These are phyloP conservation scores for Ennomos erosarius DNA, from an alignment of 2,888 invertebrate genomes.

Conservation along the genomic window DNA sequence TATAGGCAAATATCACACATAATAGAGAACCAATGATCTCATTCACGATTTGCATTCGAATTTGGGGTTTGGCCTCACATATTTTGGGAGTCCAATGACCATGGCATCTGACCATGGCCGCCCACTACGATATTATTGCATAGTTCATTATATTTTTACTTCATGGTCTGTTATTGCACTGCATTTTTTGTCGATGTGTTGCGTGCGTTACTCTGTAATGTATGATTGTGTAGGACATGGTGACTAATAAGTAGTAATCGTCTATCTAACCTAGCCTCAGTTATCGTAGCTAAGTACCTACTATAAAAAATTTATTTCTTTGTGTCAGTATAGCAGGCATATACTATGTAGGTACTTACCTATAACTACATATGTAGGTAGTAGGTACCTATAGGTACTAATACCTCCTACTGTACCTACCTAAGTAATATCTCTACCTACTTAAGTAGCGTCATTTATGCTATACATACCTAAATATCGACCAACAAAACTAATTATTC, in stretches of 20 bases:
- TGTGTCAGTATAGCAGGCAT: no score
- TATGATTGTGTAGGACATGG: conserved; percentile 13
- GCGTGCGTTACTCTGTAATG: conserved; percentile 25
- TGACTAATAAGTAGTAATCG: conserved; percentile 30
- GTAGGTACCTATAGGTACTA: no score
- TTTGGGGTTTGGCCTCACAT: conserved; percentile 62
- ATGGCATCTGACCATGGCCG: conserved; percentile 46
- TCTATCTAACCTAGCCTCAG: neutral
- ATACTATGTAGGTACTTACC: no score
- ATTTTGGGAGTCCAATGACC: conserved; percentile 23
- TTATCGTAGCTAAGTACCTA: no score
- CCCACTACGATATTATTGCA: conserved; percentile 33
- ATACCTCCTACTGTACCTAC: no score
- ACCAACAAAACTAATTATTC: no score
- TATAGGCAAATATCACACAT: conserved; percentile 30
- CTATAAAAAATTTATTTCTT: no score
- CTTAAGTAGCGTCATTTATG: no score
- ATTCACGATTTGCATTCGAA: conserved; percentile 68
- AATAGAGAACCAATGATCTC: conserved; percentile 66
- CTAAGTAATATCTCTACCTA: no score
- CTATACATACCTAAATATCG: no score
- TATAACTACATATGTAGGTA: no score
- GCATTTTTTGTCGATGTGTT: conserved; percentile 28
- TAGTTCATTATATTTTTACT: conserved; percentile 27
- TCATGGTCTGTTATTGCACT: conserved; percentile 31